Evolutionary conservation across 1,140 invertebrate genomes (phyloP), one percentile per base, ranked within the genome.

Genomic region (Cherax destructor): DNA sequence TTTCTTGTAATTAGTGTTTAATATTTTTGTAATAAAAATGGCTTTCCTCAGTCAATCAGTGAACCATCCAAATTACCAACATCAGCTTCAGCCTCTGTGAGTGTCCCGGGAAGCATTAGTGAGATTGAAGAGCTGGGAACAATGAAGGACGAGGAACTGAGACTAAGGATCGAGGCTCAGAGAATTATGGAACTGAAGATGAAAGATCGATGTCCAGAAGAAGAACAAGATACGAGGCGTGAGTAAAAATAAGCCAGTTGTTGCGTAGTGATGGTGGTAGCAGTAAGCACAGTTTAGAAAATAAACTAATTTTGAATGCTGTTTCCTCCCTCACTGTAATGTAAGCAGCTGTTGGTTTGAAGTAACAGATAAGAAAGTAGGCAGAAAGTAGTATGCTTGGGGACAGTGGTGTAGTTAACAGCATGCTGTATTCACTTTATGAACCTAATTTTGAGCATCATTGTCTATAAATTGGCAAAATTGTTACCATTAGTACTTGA

Each of bases 141-240:
- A 65, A 87, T 80, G 76, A 90, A 85, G 47, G 88, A 92, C 3
- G 91, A 92, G 78, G 86, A 89, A 76, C 65, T 93, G 18, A 72
- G 74, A 30, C 87, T 95, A 21, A 91, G 94, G 52, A 88, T 94
- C 49, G 93, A 93, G 78, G 94, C 94, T 30, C 94, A 95, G 87
- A 91, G 94, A 84, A 93, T 94, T 41, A 94, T 95, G 94, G 93
- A 95, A 52, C 93, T 93, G 49, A 94, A 94, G 80, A 93, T 94
- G 87, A 93, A 93, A 56, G 94, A 94, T 56, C 93, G 80, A 30
- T 83, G 41, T 56, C 65, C 83, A 61, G 79, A 92, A 49, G 91
- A 90, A 78, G 91, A 83, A 69, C 61, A 65, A 47, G 86, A 87
- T n/a, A 24, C 65, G 30, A 89, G 72, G 69, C 74, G 92, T 88